Base-by-base conservation (phyloP, 30 jellyfish, hydroid and myxozoan species). In the Aurelia sp. region DNA sequence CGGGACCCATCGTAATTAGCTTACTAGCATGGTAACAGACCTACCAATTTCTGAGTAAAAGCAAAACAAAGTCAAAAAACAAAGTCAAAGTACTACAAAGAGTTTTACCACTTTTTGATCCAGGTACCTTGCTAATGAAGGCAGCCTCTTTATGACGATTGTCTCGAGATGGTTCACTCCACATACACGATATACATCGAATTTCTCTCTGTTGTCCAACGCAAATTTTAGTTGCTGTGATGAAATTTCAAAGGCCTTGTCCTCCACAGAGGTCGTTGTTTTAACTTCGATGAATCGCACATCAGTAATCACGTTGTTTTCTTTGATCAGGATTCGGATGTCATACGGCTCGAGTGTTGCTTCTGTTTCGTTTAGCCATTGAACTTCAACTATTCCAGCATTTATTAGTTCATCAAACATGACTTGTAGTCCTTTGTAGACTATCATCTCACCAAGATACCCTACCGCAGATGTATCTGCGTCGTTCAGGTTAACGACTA, bases 171-270 rank as follows among this genome's bases (percentile, higher is more conserved):
- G 18, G 44, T 68, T 48, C 16, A 93, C 30, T 0, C 97, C 97
- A 66, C 89, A 63, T 4, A 93, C 97, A 16, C 98, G 96, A 41
- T 93, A 93, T 8, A 93, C 52, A 48, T 85, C 87, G 60, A 50
- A 93, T 22, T 76, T 17, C 44, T 80, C 88, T n/a, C 84, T 84
- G n/a, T 76, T 62, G 3, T 88, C 70, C 30, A 78, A 76, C 0
- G 98, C 98, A 66, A 58, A 78, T 35, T 73, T 50, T 6, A 93
- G 72, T 72, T 93, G 96, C 7, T 77, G 69, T 1, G 91, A 53
- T 47, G 98, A 93, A 53, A 93, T 93, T 63, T 93, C 97, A 62
- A 93, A 93, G 7, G 83, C 84, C 47, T 88, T 87, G 31, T 87
- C 78, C 44, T 70, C 84, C 10, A 38, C 70, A 8, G 47, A 24